These are phyloP conservation scores for Sibirionetta formosa DNA, from an alignment of 2,797 vertebrate genomes.

Conservation along the genomic window DNA sequence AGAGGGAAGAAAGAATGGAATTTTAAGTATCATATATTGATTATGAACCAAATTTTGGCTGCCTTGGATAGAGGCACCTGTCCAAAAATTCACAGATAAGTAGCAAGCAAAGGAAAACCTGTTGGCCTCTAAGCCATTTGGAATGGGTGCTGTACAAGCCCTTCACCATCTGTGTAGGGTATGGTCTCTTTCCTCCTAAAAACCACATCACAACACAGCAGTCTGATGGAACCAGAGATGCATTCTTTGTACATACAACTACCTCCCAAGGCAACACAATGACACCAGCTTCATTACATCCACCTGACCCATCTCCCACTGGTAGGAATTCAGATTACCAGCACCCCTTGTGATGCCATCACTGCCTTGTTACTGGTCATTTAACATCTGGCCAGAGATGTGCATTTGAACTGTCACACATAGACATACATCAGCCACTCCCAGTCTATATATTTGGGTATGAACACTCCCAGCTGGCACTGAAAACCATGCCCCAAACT, in stretches of 20 bases:
- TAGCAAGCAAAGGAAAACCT: not conserved
- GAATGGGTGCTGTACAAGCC: not conserved
- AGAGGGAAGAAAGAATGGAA: not conserved
- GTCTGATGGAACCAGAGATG: not conserved
- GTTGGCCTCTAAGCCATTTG: not conserved
- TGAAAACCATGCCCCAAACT: not conserved
- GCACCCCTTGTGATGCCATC: not conserved
- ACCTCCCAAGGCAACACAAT: not conserved
- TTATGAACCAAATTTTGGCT: slow-evolving; percentile 5
- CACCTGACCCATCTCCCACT: not conserved
- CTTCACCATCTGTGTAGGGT: not conserved
- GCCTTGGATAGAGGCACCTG: not conserved
- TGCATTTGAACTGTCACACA: not conserved
- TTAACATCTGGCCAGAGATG: not conserved
- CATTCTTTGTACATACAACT: not conserved
- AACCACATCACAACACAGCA: not conserved
- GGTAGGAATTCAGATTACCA: not conserved
- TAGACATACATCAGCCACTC: not conserved
- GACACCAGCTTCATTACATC: not conserved
- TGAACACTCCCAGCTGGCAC: not conserved
- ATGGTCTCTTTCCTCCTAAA: not conserved
- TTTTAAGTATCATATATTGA: not conserved
- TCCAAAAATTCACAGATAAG: not conserved
- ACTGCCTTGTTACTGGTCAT: not conserved
- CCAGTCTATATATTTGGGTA: not conserved